phyloP scores from a whole-genome alignment of 2,888 invertebrate genomes.

The Notodonta ziczac region DNA sequence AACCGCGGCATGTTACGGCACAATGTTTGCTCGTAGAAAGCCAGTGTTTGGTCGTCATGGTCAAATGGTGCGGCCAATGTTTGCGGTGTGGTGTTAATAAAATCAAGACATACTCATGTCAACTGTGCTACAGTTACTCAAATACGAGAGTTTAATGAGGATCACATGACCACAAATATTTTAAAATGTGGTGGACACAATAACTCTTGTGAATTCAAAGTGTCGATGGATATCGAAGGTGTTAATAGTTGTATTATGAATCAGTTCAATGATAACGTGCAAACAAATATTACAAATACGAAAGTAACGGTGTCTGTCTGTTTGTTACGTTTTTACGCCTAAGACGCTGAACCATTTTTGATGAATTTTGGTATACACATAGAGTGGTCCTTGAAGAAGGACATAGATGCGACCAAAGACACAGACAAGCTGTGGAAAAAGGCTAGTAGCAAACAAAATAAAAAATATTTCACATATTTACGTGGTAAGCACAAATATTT shows the following conservation, averaged over 20 bases:
- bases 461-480: not conserved
- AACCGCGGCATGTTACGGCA: slow-evolving; percentile 25
- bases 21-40: slow-evolving; percentile 33
- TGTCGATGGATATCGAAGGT: not conserved
- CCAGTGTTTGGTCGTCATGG: slow-evolving; percentile 26
- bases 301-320: too few relatives aligned
- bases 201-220: not conserved
- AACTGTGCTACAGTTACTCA: slow-evolving; percentile 9
- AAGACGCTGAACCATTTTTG: too few relatives aligned
- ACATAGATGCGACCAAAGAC: too few relatives aligned
- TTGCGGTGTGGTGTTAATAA: slow-evolving; percentile 29
- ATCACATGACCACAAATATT: slow-evolving; percentile 4
- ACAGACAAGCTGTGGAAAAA: too few relatives aligned
- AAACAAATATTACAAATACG: not conserved
- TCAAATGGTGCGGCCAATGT: slow-evolving; percentile 10
- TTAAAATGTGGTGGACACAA: not conserved
- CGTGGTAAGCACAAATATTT: not conserved
- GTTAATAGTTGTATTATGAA: not conserved
- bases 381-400: too few relatives aligned
- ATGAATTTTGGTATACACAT: too few relatives aligned
- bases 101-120: slow-evolving; percentile 23
- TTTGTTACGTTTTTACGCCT: too few relatives aligned
- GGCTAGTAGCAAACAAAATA: not conserved
- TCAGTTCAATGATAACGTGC: not conserved
- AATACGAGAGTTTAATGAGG: slow-evolving; percentile 11